Evolutionary conservation across 2,797 vertebrate genomes (phyloP), one percentile per base, ranked within the genome.

Genomic region (Ptychadena robeensis): DNA sequence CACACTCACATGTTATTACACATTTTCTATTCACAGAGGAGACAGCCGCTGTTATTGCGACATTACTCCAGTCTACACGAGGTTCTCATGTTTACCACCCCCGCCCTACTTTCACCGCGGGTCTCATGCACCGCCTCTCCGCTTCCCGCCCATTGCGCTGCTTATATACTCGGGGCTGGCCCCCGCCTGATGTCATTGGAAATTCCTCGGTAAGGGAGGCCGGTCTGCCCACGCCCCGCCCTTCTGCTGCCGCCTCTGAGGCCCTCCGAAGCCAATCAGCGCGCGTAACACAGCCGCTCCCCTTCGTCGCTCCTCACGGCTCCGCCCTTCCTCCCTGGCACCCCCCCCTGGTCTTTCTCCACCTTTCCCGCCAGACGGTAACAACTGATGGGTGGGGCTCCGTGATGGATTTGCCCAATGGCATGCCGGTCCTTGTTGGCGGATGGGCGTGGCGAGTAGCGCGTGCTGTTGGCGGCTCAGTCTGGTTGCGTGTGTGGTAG

Each of bases 361-460:
- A 66, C 70, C 79, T 66, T 81, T 81, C 71, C 79, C 79, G 79
- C 79, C 69, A 73, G 25, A 9, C 11, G 22, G 12, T 28, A 27
- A 28, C 37, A 48, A 37, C 79, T 59, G 65, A 73, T 73, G 37
- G 37, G 79, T 37, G 79, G 37, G 14, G 59, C 35, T 14, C 32
- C 0, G 15, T 0, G 27, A 2, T 0, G 2, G 15, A 0, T 1
- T 35, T 30, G 0, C 1, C 79, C 69, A 73, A 73, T 65, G 5
- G 44, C 1, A 4, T 12, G 61, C 2, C 38, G 64, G 18, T n/a
- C 22, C 9, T 25, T 27, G 79, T 0, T 22, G 79, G 48, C 12
- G 14, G 64, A 25, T 38, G 40, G 79, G 79, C 27, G 70, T 73
- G 79, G 61, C 38, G n/a, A 34, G 61, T 11, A 81, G 63, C 80